Evolutionary conservation across 2,888 invertebrate species (phyloP).

Genomic region (Drepanosiphum platanoidis): DNA sequence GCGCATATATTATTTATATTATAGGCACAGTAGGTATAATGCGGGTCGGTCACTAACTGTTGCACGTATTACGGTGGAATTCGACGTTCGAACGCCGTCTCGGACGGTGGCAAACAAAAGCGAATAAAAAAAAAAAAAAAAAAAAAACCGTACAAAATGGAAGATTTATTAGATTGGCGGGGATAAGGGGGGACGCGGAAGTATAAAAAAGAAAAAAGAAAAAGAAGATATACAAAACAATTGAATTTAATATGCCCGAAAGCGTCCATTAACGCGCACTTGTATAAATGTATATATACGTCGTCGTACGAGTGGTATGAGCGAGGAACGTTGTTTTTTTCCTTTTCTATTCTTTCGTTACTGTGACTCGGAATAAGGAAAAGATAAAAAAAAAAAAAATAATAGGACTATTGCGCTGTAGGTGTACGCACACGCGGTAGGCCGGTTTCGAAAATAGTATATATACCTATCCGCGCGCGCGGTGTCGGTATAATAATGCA

Average conservation of each 20-base stretch:
- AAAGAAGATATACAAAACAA: constrained; percentile 19
- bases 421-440: too few relatives aligned
- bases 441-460: too few relatives aligned
- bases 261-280: constrained; percentile 38
- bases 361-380: background rate
- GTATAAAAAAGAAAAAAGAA: background rate
- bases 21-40: too few relatives aligned
- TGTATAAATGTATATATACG: background rate
- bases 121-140: background rate
- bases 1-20: too few relatives aligned
- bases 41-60: too few relatives aligned
- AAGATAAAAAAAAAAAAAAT: constrained; percentile 16
- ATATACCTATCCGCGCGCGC: background rate
- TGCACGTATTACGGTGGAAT: background rate
- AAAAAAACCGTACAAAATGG: too few relatives aligned
- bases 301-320: background rate
- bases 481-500: too few relatives aligned
- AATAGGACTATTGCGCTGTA: background rate
- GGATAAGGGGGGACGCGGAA: background rate
- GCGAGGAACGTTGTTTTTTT: background rate
- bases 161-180: background rate
- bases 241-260: constrained; percentile 48
- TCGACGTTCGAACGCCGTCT: background rate
- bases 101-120: background rate
- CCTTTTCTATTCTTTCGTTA: background rate